Evolutionary conservation across 2,113 vertebrate species (phyloP), one percentile per base, ranked within the genome.

Genomic region (Phyllopteryx taeniolatus): DNA sequence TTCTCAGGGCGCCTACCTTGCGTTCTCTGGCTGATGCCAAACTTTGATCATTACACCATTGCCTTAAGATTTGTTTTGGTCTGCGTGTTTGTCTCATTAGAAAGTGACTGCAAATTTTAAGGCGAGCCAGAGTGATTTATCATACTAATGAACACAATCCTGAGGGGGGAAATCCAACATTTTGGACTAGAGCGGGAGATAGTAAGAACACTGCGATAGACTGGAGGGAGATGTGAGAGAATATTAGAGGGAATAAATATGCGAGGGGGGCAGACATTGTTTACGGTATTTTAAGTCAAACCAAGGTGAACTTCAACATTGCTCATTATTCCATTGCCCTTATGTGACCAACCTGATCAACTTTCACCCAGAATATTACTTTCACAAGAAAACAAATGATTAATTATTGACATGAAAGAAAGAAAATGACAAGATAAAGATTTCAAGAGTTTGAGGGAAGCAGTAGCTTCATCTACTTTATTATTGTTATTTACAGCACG

Each of bases 91-190:
- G 53, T 81, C 79, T 81, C 76, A 85, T 82, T 86, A 88, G 66
- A 85, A 79, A 79, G 43, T 35, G 67, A 85, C 74, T 43, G 31
- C 78, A 77, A 39, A 83, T 83, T 85, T 88, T 86, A 81, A 78
- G 75, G 70, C 83, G 71, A 49, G 57, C 72, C 80, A 15, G 8
- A 60, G 72, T 87, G 79, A 90, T 91, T 83, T 82, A 91, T 91
- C 80, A 85, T 84, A 81, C 80, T 85, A 88, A 91, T 90, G 83
- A 88, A 85, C 75, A 78, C 76, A 78, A 80, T 89, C 78, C 80
- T 69, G 67, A 76, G 64, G 65, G 78, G 68, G 57, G 67, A 75
- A 73, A 79, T 61, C 70, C 22, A 53, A 66, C 69, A 35, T 82
- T 82, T 71, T 70, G n/a, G 60, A 39, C 61, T 8, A 33, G 71